A percentile compares a stretch with the other conserved stretches of the same genome.
phyloP scores from a whole-genome alignment of 2,888 invertebrate genomes.

The Cartodere bifasciata region DNA sequence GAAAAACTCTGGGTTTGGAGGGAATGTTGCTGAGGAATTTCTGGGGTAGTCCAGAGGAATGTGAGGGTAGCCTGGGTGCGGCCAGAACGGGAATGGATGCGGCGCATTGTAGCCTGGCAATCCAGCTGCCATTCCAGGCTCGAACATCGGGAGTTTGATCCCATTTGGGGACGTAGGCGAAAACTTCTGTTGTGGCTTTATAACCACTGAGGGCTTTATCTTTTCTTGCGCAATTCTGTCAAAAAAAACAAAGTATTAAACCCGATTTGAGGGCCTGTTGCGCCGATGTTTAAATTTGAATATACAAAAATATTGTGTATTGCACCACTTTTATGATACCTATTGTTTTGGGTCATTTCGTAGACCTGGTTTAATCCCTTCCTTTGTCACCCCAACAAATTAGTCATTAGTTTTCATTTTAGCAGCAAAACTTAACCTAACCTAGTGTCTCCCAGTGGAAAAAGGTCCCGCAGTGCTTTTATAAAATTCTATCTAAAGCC shows the following conservation, averaged over 20 bases:
- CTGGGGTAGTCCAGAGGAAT: constrained; percentile 39
- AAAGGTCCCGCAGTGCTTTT: no score
- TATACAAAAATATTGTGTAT: no score
- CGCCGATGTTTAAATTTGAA: constrained; percentile 24
- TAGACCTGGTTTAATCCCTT: no score
- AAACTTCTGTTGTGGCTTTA: constrained; percentile 40
- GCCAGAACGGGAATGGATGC: constrained; percentile 67
- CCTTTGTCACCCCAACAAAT: no score
- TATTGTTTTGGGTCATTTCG: no score
- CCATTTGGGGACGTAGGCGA: constrained; percentile 53
- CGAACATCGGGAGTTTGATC: constrained; percentile 53
- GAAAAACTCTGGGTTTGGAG: constrained; percentile 51
- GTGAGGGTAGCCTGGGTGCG: constrained; percentile 45
- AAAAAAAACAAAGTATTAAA: no score
- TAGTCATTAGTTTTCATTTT: no score
- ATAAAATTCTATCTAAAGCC: no score
- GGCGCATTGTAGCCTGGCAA: constrained; percentile 43
- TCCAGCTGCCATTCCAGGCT: constrained; percentile 44
- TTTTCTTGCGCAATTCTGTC: constrained; percentile 31
- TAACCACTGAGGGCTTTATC: constrained; percentile 33
- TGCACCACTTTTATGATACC: no score
- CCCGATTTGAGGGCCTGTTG: no score
- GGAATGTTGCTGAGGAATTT: constrained; percentile 33
- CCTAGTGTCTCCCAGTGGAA: no score
- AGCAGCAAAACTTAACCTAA: no score